Conservation (phyloP, 2,888 invertebrate genomes). For the Loripinus fragilis region DNA sequence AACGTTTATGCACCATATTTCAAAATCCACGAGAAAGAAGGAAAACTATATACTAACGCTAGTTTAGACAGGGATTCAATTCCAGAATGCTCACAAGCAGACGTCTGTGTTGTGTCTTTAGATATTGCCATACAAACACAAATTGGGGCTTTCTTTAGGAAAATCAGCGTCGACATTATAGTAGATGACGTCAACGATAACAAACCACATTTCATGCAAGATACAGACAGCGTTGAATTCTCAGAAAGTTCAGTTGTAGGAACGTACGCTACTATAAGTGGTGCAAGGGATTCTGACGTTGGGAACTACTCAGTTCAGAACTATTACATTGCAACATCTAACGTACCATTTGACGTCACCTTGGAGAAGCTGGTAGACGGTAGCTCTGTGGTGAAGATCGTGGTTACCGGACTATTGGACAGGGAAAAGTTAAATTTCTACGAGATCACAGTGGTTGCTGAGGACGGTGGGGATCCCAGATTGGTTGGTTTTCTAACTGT, state of each 20-base stretch:
- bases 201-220: constrained; percentile 66
- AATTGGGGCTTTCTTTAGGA: constrained; percentile 67
- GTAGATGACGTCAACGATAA: constrained; percentile 75
- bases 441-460: constrained; percentile 64
- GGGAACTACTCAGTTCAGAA: constrained; percentile 66
- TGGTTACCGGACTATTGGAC: constrained; percentile 66
- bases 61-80: constrained; percentile 65
- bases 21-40: constrained; percentile 58
- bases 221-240: constrained; percentile 59
- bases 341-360: constrained; percentile 63
- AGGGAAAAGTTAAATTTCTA: constrained; percentile 67
- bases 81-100: constrained; percentile 54
- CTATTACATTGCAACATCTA: constrained; percentile 61
- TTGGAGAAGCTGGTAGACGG: constrained; percentile 63
- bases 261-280: constrained; percentile 59
- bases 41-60: constrained; percentile 57
- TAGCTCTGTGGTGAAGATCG: constrained; percentile 64
- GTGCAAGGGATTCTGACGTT: constrained; percentile 67
- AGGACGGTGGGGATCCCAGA: constrained; percentile 67
- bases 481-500: constrained; percentile 61
- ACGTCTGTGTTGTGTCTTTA: constrained; percentile 58
- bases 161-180: constrained; percentile 67
- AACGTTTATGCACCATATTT: constrained; percentile 67
- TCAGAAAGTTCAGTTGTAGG: constrained; percentile 66
- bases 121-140: constrained; percentile 70